Conservation (phyloP, 2,888 invertebrate species). For the Heteropelma amictum region DNA sequence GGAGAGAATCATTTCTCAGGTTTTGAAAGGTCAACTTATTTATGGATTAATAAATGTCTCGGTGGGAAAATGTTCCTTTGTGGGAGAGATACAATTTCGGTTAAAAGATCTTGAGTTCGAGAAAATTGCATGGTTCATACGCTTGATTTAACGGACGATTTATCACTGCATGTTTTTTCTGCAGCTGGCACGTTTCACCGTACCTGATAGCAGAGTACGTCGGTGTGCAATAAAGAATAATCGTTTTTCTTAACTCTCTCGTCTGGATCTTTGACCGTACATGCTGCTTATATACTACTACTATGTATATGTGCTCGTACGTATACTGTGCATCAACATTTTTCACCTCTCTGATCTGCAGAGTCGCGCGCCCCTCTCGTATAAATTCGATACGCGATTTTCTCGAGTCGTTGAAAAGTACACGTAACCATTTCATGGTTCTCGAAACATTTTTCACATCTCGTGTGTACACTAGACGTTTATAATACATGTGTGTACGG, state of each 20-base stretch:
- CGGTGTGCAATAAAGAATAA: conserved; percentile 33
- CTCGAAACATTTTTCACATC: conserved; percentile 42
- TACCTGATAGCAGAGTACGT: conserved; percentile 10
- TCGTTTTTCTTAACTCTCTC: conserved; percentile 46
- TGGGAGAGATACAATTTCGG: conserved; percentile 4
- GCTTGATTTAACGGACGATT: conserved; percentile 48
- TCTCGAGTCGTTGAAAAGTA: conserved; percentile 36
- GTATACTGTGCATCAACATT: conserved; percentile 10
- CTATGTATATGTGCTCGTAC: not conserved
- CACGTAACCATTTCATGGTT: conserved; percentile 52
- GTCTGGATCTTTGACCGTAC: conserved; percentile 9
- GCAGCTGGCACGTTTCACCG: conserved; percentile 27
- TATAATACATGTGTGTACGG: not conserved
- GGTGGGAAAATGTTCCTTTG: not conserved
- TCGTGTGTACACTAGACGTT: not conserved
- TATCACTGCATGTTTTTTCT: conserved; percentile 48
- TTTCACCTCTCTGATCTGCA: conserved; percentile 40
- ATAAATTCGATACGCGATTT: conserved; percentile 59
- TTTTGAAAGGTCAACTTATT: not conserved
- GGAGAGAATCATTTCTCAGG: not conserved
- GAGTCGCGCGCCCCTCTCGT: conserved; percentile 37
- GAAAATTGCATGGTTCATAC: conserved; percentile 25
- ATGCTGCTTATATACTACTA: too few species aligned
- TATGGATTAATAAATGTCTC: not conserved
- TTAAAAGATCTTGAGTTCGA: conserved; percentile 18